A percentile compares a stretch with the other conserved stretches of the same genome.
These are phyloP conservation scores for Tortricodes alternella DNA, from an alignment of 2,888 invertebrate genomes.

Conservation along the genomic window DNA sequence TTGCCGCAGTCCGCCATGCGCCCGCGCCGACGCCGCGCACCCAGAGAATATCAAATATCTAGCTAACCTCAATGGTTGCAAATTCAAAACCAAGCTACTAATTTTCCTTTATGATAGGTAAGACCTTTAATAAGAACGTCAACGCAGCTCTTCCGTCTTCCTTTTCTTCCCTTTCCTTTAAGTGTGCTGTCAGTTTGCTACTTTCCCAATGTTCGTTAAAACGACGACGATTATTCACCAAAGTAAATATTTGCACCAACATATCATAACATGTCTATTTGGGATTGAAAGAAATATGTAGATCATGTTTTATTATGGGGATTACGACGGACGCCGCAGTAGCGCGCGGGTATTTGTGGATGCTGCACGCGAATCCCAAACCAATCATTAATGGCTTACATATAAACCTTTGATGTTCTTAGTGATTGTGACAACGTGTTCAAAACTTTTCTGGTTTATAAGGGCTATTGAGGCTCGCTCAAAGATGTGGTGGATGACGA, in stretches of 20 bases:
- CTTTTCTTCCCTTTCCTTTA: too few relatives aligned
- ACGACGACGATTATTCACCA: constrained; percentile 16
- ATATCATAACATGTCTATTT: constrained; percentile 38
- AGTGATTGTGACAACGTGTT: background rate
- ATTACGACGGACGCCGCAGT: constrained; percentile 13
- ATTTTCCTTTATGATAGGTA: too few relatives aligned
- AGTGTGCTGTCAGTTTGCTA: too few relatives aligned
- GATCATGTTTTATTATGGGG: constrained; percentile 31
- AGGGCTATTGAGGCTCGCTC: too few relatives aligned
- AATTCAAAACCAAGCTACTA: too few relatives aligned
- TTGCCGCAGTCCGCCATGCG: constrained; percentile 12
- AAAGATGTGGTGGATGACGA: background rate
- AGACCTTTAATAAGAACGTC: too few relatives aligned
- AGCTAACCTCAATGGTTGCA: too few relatives aligned
- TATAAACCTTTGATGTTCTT: background rate
- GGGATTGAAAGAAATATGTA: constrained; percentile 32
- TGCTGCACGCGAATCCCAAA: background rate
- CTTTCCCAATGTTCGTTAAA: too few relatives aligned
- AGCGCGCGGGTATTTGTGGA: background rate
- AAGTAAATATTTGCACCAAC: constrained; percentile 36
- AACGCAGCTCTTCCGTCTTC: too few relatives aligned
- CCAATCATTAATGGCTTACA: background rate
- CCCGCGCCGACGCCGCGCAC: background rate
- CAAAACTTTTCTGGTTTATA: too few relatives aligned
- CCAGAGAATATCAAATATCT: too few relatives aligned